phyloP scores from a whole-genome alignment of 2,797 vertebrate species.

The Apodemus agrarius region DNA sequence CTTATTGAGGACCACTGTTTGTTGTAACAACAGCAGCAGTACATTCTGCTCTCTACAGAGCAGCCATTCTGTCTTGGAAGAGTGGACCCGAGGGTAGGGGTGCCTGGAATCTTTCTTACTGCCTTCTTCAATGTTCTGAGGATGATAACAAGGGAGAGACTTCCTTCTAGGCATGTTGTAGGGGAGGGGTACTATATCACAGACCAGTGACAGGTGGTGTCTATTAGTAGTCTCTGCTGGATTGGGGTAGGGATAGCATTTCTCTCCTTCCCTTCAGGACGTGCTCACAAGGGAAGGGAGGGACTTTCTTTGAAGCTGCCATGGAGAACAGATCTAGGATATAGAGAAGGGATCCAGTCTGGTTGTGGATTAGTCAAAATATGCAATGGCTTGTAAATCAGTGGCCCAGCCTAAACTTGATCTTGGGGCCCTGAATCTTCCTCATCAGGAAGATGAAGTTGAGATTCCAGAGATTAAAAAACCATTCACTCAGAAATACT shows the following conservation, averaged over 20 bases:
- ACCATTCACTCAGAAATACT: background rate
- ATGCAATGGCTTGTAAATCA: background rate
- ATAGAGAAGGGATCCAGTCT: background rate
- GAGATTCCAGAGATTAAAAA: background rate
- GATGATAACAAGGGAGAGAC: background rate
- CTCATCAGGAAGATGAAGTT: background rate
- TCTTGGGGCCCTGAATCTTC: background rate
- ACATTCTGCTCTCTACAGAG: slow-evolving; percentile 48
- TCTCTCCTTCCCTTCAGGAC: slow-evolving; percentile 21
- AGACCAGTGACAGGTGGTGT: slow-evolving; percentile 2
- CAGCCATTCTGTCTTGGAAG: slow-evolving; percentile 47
- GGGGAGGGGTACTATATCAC: background rate
- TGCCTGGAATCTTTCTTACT: background rate
- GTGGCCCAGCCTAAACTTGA: background rate
- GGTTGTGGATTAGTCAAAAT: background rate
- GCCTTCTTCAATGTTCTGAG: background rate
- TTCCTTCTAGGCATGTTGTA: background rate
- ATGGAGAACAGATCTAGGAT: slow-evolving; percentile 19
- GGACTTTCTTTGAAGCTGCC: slow-evolving; percentile 14
- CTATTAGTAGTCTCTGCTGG: slow-evolving; percentile 21
- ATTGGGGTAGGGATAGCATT: background rate
- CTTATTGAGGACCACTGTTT: slow-evolving; percentile 76
- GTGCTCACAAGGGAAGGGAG: slow-evolving; percentile 27
- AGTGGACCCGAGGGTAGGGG: background rate
- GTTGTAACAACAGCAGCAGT: slow-evolving; percentile 60